A percentile compares a stretch with the other conserved stretches of the same genome.
Conservation (phyloP, 2,797 vertebrate species). For the Valencia hispanica region DNA sequence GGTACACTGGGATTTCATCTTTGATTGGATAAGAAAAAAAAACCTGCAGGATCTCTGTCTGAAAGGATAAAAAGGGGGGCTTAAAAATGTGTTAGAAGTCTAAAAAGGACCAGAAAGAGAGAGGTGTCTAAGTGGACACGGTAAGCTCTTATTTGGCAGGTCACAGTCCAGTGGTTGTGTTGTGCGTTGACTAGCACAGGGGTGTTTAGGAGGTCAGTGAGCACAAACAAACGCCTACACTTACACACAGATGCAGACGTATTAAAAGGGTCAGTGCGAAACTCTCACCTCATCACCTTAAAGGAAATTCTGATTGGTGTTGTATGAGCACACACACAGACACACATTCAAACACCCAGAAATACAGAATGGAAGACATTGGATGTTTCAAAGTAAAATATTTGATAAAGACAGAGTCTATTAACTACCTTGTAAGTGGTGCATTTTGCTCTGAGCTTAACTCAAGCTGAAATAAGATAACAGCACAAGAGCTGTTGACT, state of each 20-base stretch:
- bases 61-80: slow-evolving; percentile 39
- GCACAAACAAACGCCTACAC: slow-evolving; percentile 72
- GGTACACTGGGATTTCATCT: slow-evolving; percentile 37
- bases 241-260: slow-evolving; percentile 57
- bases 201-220: slow-evolving; percentile 85
- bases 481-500: not conserved
- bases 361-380: not conserved
- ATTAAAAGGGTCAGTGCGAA: slow-evolving; percentile 76
- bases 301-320: slow-evolving; percentile 71
- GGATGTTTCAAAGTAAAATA: not conserved
- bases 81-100: slow-evolving; percentile 66
- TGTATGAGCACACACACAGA: not conserved
- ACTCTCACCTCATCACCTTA: slow-evolving; percentile 68
- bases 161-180: slow-evolving; percentile 84
- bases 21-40: slow-evolving; percentile 41
- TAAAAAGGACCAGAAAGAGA: slow-evolving; percentile 51
- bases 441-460: not conserved
- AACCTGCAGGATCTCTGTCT: slow-evolving; percentile 63
- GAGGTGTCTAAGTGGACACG: slow-evolving; percentile 60
- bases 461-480: not conserved
- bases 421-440: not conserved
- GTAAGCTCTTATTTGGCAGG: slow-evolving; percentile 82
- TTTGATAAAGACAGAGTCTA: not conserved
- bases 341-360: not conserved
- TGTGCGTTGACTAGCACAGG: slow-evolving; percentile 82